These are phyloP conservation scores for Aricia agestis DNA, from an alignment of 1,140 invertebrate genomes.

Conservation along the genomic window DNA sequence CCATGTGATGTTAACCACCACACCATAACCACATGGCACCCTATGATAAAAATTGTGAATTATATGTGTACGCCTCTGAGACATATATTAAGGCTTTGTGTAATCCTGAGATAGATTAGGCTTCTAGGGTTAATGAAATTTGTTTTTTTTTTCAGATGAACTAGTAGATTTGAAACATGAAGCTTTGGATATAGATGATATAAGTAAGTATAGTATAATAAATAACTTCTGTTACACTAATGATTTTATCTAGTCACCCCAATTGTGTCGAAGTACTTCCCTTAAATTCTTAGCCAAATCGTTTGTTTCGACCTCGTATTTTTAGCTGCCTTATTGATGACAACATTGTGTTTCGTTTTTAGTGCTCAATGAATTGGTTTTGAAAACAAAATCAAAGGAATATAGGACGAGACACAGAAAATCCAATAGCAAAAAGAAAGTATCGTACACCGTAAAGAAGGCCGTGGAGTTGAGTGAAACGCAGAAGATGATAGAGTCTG, in stretches of 20 bases:
- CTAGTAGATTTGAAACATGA: background rate
- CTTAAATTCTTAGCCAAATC: no score
- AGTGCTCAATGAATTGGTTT: slow-evolving; percentile 27
- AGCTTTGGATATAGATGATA: slow-evolving; percentile 7
- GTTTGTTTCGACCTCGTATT: no score
- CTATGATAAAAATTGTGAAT: no score
- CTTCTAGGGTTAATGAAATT: no score
- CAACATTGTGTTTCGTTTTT: slow-evolving; percentile 23
- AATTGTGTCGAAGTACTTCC: no score
- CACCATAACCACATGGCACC: no score
- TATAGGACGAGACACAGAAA: slow-evolving; percentile 34
- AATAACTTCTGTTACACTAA: background rate
- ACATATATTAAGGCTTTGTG: no score
- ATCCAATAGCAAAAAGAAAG: slow-evolving; percentile 32
- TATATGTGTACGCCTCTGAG: no score
- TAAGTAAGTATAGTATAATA: background rate
- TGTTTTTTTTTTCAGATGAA: slow-evolving; percentile 6
- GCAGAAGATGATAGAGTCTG: slow-evolving; percentile 41
- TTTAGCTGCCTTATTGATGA: no score
- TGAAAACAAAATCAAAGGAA: slow-evolving; percentile 42
- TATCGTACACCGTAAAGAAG: slow-evolving; percentile 39
- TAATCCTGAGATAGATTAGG: no score
- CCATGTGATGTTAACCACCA: no score
- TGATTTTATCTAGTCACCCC: background rate
- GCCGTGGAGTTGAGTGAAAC: slow-evolving; percentile 40